Evolutionary conservation across 2,888 invertebrate species (phyloP).

Genomic region (Tetranychus piercei): DNA sequence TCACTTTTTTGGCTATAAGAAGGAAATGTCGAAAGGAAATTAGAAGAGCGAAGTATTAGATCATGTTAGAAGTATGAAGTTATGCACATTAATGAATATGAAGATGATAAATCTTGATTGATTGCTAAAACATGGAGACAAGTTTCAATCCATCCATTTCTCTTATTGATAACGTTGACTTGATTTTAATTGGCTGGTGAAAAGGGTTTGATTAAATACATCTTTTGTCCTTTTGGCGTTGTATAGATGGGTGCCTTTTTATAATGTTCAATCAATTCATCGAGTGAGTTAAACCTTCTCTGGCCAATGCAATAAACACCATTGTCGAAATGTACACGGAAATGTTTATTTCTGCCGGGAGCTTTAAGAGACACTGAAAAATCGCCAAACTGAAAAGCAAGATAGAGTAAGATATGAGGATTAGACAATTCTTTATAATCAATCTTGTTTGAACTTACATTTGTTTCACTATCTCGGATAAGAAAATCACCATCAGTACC

Average conservation of each 20-base stretch:
- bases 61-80: too few relatives aligned
- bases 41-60: too few relatives aligned
- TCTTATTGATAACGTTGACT: background rate
- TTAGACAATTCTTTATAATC: too few relatives aligned
- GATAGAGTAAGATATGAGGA: background rate
- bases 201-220: constrained; percentile 76
- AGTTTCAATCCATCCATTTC: too few relatives aligned
- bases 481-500: constrained; percentile 96
- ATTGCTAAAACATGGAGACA: too few relatives aligned
- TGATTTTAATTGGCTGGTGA: background rate
- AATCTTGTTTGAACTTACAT: constrained; percentile 46
- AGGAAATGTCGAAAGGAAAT: too few relatives aligned
- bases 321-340: constrained; percentile 80
- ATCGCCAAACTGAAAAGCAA: constrained; percentile 66
- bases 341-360: constrained; percentile 93
- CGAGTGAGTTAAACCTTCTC: constrained; percentile 83
- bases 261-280: constrained; percentile 93
- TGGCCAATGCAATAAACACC: constrained; percentile 91
- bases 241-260: constrained; percentile 97
- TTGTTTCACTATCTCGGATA: constrained; percentile 95
- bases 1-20: too few relatives aligned
- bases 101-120: too few relatives aligned
- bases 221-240: constrained; percentile 88
- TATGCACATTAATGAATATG: too few relatives aligned
- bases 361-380: constrained; percentile 95